A percentile compares a stretch with the other conserved stretches of the same genome.
Evolutionary conservation across 1,140 invertebrate species (phyloP).

Genomic region (Hyposmocoma kahamanoa): DNA sequence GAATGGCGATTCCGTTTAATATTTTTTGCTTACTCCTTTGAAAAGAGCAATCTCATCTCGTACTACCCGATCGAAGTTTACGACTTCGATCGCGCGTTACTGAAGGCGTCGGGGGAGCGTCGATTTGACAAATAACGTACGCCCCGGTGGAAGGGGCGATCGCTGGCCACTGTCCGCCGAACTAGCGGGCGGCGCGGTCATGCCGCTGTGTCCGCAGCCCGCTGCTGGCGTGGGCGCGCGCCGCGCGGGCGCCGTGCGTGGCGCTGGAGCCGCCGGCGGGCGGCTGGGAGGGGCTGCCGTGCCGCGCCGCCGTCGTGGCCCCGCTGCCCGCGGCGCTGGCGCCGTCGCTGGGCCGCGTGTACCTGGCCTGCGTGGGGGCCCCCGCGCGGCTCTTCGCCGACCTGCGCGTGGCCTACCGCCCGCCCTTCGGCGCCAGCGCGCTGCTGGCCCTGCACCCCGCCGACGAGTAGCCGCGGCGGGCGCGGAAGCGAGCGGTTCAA

Average conservation of each 20-base stretch:
- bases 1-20: too few relatives aligned
- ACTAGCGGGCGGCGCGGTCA: constrained; percentile 80
- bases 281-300: constrained; percentile 74
- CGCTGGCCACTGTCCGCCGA: constrained; percentile 50
- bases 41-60: too few relatives aligned
- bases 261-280: constrained; percentile 86
- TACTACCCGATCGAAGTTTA: too few relatives aligned
- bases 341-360: constrained; percentile 84
- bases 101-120: neutral
- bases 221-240: constrained; percentile 79
- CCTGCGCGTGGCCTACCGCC: neutral
- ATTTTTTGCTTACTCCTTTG: too few relatives aligned
- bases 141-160: neutral
- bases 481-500: neutral
- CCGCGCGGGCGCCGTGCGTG: constrained; percentile 82
- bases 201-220: constrained; percentile 9
- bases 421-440: constrained; percentile 92
- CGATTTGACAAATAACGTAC: neutral
- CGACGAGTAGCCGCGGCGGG: constrained; percentile 24
- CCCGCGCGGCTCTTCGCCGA: constrained; percentile 82
- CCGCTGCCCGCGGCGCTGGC: constrained; percentile 84
- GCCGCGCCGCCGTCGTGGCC: constrained; percentile 82
- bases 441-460: constrained; percentile 87
- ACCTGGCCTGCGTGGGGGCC: constrained; percentile 90
- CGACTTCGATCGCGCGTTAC: neutral